Evolutionary conservation across 2,888 invertebrate species (phyloP), one percentile per base, ranked within the genome.

Genomic region (Laothoe populi): DNA sequence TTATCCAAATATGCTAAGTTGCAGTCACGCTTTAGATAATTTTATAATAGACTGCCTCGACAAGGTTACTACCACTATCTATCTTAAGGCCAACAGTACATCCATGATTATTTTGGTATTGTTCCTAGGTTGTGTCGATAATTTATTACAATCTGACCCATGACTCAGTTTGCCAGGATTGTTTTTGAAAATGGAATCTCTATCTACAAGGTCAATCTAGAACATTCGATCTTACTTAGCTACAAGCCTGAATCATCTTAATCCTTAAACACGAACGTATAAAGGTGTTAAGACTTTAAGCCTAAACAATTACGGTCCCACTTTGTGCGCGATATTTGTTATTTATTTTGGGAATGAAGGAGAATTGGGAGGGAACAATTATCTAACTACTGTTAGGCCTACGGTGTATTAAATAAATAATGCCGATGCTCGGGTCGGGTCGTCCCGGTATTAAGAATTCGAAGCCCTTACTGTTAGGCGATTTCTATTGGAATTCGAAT

Each of bases 371-470:
- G 78, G 75, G 78, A 84, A 85, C 88, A 89, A 90, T 90, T 88
- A 90, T 84, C 81, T 82, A 81, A 83, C 86, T 83, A 79, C 79
- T 83, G 71, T 73, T 77, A 78, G 78, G 79, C 81, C 80, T 84
- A 83, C 81, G 84, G 86, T 81, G 83, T 83, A 82, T 82, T 91
- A 85, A 90, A 90, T 90, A 91, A 89, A 90, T 89, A 88, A 90
- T 87, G 82, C 77, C 70, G 70, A 72, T 66, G 82, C 84, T 75
- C 70, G 67, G 80, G 83, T 75, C 67, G 72, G 76, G 74, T 75
- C 72, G 73, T 69, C 67, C 72, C 68, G 31, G 66, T 73, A 72
- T 77, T 79, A 79, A 81, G 72, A 71, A 79, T 79, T 44, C 67
- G 64, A 65, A 59, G 65, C 67, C 65, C 67, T 69, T 84, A 87